Evolutionary conservation across 2,888 invertebrate species (phyloP).

Genomic region (Tetropium fuscum): DNA sequence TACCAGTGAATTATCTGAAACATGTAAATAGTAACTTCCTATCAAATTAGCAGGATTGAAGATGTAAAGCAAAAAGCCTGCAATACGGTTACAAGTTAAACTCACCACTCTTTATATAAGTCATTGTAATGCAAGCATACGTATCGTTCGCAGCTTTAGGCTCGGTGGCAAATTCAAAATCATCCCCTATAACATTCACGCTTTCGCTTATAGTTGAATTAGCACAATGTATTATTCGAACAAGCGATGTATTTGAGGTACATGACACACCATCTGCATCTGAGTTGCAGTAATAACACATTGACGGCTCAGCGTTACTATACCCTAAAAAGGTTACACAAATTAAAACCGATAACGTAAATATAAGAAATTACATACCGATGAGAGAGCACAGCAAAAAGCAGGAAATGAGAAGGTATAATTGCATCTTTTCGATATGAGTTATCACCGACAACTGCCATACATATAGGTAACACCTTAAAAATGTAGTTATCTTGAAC

Average conservation of each 20-base stretch:
- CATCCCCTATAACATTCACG: neutral
- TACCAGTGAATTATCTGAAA: neutral
- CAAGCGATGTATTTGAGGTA: neutral
- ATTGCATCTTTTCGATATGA: too few species aligned
- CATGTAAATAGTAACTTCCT: neutral
- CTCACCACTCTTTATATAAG: neutral
- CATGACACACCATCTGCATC: neutral
- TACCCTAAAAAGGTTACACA: too few species aligned
- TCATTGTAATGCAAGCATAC: neutral
- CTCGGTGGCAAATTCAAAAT: neutral
- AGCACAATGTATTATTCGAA: neutral
- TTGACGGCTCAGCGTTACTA: neutral
- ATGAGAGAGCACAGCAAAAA: too few species aligned
- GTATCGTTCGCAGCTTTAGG: neutral
- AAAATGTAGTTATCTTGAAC: too few species aligned
- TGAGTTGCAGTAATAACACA: neutral
- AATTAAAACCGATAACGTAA: too few species aligned
- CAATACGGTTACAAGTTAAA: too few species aligned
- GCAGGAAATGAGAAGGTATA: too few species aligned
- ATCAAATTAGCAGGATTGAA: neutral
- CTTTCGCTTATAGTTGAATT: neutral
- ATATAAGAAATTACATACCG: too few species aligned
- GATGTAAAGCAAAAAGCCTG: neutral
- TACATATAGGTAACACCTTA: too few species aligned
- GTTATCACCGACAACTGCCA: too few species aligned